Evolutionary conservation across 2,113 vertebrate species (phyloP).

Genomic region (Sphaerodactylus townsendi): DNA sequence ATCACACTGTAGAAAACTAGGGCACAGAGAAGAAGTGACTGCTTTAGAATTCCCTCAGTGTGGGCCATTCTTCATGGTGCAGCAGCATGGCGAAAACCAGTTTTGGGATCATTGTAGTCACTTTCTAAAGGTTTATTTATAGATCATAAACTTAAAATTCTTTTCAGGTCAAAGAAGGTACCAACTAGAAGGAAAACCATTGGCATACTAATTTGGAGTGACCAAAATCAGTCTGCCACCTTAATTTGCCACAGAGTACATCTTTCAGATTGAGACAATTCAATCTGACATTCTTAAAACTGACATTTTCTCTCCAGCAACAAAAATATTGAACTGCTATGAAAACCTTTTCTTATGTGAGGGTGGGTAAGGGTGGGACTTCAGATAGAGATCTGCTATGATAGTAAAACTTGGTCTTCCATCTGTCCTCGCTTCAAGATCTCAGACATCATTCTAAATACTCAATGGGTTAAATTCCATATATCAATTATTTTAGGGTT

Average conservation of each 20-base stretch:
- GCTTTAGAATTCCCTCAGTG: not conserved
- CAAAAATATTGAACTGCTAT: no score
- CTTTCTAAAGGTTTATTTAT: conserved; percentile 1
- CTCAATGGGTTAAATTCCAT: no score
- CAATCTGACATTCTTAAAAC: no score
- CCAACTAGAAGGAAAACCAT: not conserved
- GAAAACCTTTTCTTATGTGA: no score
- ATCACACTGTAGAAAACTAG: not conserved
- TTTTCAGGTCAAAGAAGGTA: not conserved
- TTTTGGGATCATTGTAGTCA: not conserved
- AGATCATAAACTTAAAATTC: not conserved
- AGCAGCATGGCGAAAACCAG: not conserved
- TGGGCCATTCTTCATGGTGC: not conserved
- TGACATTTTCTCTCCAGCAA: no score
- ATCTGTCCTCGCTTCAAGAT: no score
- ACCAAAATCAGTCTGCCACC: not conserved
- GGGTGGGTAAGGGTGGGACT: no score
- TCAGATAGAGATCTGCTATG: no score
- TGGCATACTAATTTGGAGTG: not conserved
- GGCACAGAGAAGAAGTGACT: not conserved
- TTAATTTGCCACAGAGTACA: not conserved
- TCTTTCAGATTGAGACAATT: not conserved
- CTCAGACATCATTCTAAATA: no score
- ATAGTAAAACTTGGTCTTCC: no score
- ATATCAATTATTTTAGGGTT: no score